A percentile compares a stretch with the other conserved stretches of the same genome.
phyloP scores from a whole-genome alignment of 2,888 invertebrate species.

The Harmothoe impar region DNA sequence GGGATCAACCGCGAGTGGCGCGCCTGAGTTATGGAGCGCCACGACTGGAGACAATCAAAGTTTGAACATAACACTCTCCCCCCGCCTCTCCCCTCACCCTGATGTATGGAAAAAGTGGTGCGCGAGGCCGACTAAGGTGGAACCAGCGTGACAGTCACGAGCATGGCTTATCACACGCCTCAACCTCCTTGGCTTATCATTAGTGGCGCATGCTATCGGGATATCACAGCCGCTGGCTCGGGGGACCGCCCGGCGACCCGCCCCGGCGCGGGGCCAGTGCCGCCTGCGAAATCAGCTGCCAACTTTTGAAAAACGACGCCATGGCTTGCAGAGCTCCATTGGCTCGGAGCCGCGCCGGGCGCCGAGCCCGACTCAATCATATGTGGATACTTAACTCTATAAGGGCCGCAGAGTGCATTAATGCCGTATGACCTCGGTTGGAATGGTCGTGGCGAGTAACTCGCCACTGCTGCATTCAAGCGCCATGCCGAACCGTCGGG shows the following conservation, averaged over 20 bases:
- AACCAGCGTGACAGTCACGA: conserved; percentile 29
- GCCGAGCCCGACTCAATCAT: background rate
- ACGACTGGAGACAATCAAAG: conserved; percentile 49
- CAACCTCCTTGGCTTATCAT: conserved; percentile 60
- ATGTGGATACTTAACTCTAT: conserved; percentile 36
- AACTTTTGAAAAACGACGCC: conserved; percentile 57
- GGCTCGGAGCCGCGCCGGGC: conserved; percentile 23
- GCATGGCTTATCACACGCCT: conserved; percentile 48
- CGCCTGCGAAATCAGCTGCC: conserved; percentile 46
- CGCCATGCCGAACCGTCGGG: no score
- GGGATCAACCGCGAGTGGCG: conserved; percentile 44
- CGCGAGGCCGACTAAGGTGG: conserved; percentile 14
- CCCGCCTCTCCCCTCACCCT: background rate
- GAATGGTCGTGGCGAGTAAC: no score
- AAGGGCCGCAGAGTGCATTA: no score
- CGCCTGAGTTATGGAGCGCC: conserved; percentile 46
- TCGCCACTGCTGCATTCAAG: no score
- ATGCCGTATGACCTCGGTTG: no score
- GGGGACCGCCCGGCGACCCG: conserved; percentile 49
- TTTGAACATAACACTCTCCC: conserved; percentile 53
- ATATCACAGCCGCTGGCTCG: conserved; percentile 53
- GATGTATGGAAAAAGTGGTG: conserved; percentile 52
- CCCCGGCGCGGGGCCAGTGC: conserved; percentile 12
- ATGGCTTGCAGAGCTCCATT: conserved; percentile 41
- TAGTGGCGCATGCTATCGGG: conserved; percentile 39